These are phyloP conservation scores for Psophia crepitans DNA, from an alignment of 2,113 vertebrate species.

Conservation along the genomic window DNA sequence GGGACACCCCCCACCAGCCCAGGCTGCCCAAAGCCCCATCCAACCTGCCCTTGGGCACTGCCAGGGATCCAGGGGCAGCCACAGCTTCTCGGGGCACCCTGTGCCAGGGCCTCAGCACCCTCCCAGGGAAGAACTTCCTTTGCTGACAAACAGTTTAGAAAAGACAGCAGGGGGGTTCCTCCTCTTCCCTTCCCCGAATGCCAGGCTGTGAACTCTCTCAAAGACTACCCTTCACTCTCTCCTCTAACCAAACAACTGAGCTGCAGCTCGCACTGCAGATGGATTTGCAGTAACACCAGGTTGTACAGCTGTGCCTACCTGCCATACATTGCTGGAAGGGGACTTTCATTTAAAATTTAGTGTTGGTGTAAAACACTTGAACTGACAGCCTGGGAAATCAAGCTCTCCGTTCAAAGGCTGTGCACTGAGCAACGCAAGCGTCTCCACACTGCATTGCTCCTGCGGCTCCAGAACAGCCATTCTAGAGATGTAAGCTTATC, in stretches of 20 bases:
- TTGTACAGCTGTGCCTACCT: background rate
- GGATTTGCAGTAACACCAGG: background rate
- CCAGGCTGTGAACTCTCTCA: background rate
- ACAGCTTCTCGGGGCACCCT: no score
- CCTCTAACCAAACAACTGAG: background rate
- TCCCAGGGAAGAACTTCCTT: background rate
- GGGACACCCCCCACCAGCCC: no score
- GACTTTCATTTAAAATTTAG: background rate
- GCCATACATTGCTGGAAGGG: background rate
- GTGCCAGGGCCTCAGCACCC: no score
- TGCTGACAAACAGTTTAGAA: background rate
- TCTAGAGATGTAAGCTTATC: background rate
- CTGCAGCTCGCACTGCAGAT: background rate
- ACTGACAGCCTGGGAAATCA: background rate
- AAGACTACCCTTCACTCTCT: background rate
- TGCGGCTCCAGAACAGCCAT: background rate
- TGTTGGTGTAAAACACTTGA: background rate
- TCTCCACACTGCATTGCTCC: background rate
- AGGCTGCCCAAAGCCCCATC: no score
- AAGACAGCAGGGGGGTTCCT: background rate
- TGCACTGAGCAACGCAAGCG: rapidly evolving
- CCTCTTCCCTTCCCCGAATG: background rate
- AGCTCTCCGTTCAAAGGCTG: background rate
- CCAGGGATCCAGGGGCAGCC: no score
- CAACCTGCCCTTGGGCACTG: no score